Conservation (phyloP, 2,888 invertebrate species). For the Heliothis peltigera region DNA sequence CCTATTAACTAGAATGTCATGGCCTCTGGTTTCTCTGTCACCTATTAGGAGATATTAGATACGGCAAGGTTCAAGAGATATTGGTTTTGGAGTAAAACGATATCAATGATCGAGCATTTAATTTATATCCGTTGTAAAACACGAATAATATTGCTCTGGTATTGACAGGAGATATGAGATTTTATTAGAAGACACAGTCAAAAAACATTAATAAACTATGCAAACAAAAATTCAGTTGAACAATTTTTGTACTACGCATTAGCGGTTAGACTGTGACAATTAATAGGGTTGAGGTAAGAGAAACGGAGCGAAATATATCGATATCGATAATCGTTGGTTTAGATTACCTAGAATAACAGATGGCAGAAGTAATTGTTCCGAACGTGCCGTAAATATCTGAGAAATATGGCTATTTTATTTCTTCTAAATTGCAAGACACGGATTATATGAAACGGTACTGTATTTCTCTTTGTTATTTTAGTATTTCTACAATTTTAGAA, state of each 20-base stretch:
- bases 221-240: conserved; percentile 24
- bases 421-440: conserved; percentile 1
- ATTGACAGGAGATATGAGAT: conserved; percentile 62
- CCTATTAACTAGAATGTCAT: conserved; percentile 36
- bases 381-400: conserved; percentile 31
- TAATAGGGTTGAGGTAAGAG: conserved; percentile 24
- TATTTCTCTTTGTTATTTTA: conserved; percentile 9
- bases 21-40: conserved; percentile 31
- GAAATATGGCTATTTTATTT: conserved; percentile 30
- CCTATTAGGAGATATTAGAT: conserved; percentile 20
- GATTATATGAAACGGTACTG: conserved; percentile 1
- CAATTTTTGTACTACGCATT: neutral
- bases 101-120: conserved; percentile 62
- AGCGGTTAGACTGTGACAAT: conserved; percentile 34
- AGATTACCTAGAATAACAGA: conserved; percentile 36
- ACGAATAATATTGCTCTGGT: conserved; percentile 63
- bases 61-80: conserved; percentile 38
- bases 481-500: conserved; percentile 1
- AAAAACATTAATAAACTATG: neutral
- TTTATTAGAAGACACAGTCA: conserved; percentile 50
- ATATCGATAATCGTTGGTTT: conserved; percentile 41
- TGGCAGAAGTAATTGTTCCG: conserved; percentile 34
- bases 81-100: conserved; percentile 56
- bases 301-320: conserved; percentile 28
- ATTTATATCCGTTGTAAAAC: conserved; percentile 69